Evolutionary conservation across 2,888 invertebrate genomes (phyloP).

Genomic region (Epiblema foenella): DNA sequence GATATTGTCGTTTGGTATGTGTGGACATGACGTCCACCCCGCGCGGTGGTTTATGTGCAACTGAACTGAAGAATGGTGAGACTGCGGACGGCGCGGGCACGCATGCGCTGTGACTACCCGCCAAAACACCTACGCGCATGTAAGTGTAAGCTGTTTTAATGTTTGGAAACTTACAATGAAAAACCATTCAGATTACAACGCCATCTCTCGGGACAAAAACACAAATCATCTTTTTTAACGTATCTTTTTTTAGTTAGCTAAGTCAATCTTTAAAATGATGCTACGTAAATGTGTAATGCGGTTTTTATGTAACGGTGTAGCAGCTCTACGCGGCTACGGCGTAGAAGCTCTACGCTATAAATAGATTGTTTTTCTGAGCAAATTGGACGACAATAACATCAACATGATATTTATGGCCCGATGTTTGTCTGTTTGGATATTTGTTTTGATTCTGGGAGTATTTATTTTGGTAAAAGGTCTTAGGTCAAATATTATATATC

Average conservation of each 20-base stretch:
- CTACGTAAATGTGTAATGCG: not conserved
- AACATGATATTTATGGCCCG: slow-evolving; percentile 27
- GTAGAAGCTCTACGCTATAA: slow-evolving; percentile 39
- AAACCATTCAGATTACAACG: slow-evolving; percentile 8
- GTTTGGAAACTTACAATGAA: slow-evolving; percentile 69
- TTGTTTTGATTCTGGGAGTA: slow-evolving; percentile 13
- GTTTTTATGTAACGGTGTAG: slow-evolving; percentile 30
- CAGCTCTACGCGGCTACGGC: slow-evolving; percentile 37
- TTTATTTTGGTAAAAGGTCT: no score
- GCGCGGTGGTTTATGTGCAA: slow-evolving; percentile 70
- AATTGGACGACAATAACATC: slow-evolving; percentile 30
- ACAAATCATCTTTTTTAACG: not conserved
- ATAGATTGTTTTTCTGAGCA: slow-evolving; percentile 43
- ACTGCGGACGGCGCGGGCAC: slow-evolving; percentile 78
- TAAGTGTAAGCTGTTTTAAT: slow-evolving; percentile 65
- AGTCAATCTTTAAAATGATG: not conserved
- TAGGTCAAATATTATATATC: no score
- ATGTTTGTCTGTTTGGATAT: slow-evolving; percentile 18
- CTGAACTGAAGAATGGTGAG: slow-evolving; percentile 81
- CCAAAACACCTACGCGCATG: slow-evolving; percentile 83
- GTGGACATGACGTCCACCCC: slow-evolving; percentile 56
- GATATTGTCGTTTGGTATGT: slow-evolving; percentile 62
- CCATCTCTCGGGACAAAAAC: slow-evolving; percentile 4
- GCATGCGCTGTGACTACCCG: slow-evolving; percentile 77
- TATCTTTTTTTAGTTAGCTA: not conserved